A percentile compares a stretch with the other conserved stretches of the same genome.
phyloP scores from a whole-genome alignment of 2,888 invertebrate genomes.

The Neoitamus cyanurus region DNA sequence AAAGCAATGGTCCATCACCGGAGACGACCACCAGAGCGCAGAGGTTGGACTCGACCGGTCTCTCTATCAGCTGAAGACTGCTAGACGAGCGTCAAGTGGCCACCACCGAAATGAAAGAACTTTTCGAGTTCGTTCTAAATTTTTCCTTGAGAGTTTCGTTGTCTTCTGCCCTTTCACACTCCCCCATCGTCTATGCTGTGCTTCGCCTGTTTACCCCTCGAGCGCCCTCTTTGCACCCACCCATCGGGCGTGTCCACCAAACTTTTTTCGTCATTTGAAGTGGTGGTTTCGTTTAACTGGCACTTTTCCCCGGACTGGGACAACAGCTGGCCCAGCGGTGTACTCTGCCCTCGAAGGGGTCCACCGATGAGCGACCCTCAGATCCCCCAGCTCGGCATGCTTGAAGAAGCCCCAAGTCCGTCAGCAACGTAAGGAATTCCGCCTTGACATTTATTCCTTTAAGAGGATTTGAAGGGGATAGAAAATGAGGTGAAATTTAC shows the following conservation, averaged over 20 bases:
- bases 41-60: not conserved
- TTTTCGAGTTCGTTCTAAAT: conserved; percentile 25
- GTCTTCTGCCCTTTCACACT: not conserved
- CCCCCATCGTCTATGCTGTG: not conserved
- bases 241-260: not conserved
- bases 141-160: not conserved
- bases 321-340: conserved; percentile 1
- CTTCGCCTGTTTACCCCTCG: not conserved
- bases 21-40: not conserved
- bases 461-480: not conserved
- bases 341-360: not conserved
- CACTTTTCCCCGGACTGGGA: not conserved
- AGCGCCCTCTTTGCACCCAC: not conserved
- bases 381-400: not conserved
- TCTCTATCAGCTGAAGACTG: not conserved
- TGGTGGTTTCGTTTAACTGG: conserved; percentile 14
- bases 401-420: not conserved
- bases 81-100: not conserved
- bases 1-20: not conserved
- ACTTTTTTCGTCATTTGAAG: conserved; percentile 18
- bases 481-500: conserved; percentile 19
- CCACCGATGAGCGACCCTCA: not conserved
- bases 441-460: not conserved
- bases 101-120: conserved; percentile 25
- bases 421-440: not conserved